Conservation (phyloP, 2,888 invertebrate genomes). For the Hirtodrosophila cameraria region DNA sequence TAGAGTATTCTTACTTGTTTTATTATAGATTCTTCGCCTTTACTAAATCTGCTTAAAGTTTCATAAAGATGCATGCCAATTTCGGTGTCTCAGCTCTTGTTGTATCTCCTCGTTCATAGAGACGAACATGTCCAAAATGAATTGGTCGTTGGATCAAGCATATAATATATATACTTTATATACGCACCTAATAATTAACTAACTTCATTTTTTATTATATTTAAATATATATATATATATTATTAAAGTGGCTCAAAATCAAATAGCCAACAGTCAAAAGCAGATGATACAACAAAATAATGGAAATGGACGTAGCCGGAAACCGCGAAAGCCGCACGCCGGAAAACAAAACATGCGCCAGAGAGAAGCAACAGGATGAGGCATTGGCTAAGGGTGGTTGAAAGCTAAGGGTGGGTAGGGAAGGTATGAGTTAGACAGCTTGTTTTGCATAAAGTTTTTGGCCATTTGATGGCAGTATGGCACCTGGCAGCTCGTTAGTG, state of each 20-base stretch:
- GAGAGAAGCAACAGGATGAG: constrained; percentile 3
- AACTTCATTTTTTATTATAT: no score
- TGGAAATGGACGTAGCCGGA: constrained; percentile 49
- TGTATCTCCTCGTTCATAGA: no score
- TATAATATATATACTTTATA: background rate
- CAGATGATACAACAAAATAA: constrained; percentile 20
- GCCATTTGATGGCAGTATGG: constrained; percentile 32
- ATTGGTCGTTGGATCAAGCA: no score
- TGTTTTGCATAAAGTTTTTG: constrained; percentile 5
- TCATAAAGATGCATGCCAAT: no score
- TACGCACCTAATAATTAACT: no score
- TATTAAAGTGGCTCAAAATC: constrained; percentile 18
- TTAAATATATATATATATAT: constrained; percentile 1
- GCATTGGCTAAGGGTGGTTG: background rate
- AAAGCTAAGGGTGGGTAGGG: background rate
- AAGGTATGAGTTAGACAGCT: background rate
- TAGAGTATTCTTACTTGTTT: no score
- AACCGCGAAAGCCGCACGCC: constrained; percentile 62
- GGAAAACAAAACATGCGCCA: constrained; percentile 61
- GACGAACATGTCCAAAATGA: no score
- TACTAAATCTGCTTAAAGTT: no score
- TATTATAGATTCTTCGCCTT: no score
- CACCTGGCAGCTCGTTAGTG: constrained; percentile 67
- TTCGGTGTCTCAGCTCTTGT: no score
- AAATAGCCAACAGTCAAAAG: constrained; percentile 5